Percentiles rank a stretch among this genome's conserved stretches.
phyloP scores from a whole-genome alignment of 2,888 invertebrate genomes.

The Oscheius sp. region DNA sequence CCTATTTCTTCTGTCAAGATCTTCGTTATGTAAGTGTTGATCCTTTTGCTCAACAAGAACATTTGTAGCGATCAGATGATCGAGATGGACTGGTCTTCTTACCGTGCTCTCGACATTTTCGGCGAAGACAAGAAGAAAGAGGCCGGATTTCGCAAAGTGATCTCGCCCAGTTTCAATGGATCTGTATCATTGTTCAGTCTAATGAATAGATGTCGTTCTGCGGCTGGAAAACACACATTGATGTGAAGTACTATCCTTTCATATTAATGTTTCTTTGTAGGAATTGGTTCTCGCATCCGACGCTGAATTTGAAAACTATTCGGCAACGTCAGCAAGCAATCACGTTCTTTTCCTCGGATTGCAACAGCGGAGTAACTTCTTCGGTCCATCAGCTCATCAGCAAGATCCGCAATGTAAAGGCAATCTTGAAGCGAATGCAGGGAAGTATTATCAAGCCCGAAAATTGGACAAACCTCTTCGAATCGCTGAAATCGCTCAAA shows the following conservation, averaged over 20 bases:
- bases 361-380: constrained; percentile 78
- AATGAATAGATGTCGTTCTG: constrained; percentile 82
- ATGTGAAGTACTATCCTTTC: too few species aligned
- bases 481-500: constrained; percentile 49
- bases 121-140: constrained; percentile 32
- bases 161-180: too few species aligned
- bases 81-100: constrained; percentile 61
- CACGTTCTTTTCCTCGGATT: constrained; percentile 77
- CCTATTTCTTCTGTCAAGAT: constrained; percentile 61
- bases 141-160: too few species aligned
- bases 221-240: constrained; percentile 77
- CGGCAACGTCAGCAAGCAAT: too few species aligned
- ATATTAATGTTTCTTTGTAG: constrained; percentile 74
- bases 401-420: constrained; percentile 48
- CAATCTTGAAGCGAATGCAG: constrained; percentile 46
- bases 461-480: constrained; percentile 55
- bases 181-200: constrained; percentile 73
- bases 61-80: constrained; percentile 62
- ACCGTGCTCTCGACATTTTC: constrained; percentile 83
- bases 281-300: constrained; percentile 82
- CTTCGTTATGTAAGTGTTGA: constrained; percentile 41
- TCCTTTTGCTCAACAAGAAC: too few species aligned
- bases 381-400: constrained; percentile 73
- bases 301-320: constrained; percentile 77
- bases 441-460: constrained; percentile 38